These are phyloP conservation scores for Caenorhabditis macrosperma DNA, from an alignment of 2,888 invertebrate genomes.

Conservation along the genomic window DNA sequence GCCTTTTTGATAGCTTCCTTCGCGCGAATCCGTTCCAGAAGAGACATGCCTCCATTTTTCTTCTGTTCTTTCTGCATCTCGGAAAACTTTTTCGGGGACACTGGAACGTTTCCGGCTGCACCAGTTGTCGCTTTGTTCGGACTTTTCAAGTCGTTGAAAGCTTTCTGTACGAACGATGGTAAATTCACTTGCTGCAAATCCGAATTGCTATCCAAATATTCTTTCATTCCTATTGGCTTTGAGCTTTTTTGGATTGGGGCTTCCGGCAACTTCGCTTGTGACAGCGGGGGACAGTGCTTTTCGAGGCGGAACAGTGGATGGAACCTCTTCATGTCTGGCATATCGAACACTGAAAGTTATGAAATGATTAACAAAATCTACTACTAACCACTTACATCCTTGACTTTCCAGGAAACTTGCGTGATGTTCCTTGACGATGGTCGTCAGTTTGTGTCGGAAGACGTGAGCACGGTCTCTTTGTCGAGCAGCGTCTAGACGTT, in stretches of 20 bases:
- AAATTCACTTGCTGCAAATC: constrained; percentile 22
- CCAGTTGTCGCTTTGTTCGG: constrained; percentile 41
- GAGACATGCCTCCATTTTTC: constrained; percentile 37
- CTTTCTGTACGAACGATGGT: constrained; percentile 33
- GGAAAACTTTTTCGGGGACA: constrained; percentile 57
- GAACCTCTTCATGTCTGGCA: constrained; percentile 13
- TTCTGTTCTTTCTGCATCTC: constrained; percentile 53
- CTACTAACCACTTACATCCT: constrained; percentile 47
- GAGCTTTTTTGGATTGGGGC: constrained; percentile 21
- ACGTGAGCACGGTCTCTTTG: constrained; percentile 48
- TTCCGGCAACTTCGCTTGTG: constrained; percentile 27
- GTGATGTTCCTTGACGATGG: constrained; percentile 35
- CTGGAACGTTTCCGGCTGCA: constrained; percentile 33
- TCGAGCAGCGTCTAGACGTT: constrained; percentile 51
- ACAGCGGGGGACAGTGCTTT: constrained; percentile 38
- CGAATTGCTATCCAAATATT: constrained; percentile 31
- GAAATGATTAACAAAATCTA: background rate
- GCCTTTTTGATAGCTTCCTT: constrained; percentile 55
- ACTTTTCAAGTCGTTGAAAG: constrained; percentile 39
- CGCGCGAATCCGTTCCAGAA: constrained; percentile 57
- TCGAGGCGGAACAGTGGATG: constrained; percentile 46
- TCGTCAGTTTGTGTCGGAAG: constrained; percentile 37
- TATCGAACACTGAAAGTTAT: constrained; percentile 14
- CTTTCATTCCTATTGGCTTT: constrained; percentile 49
- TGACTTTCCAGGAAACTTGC: constrained; percentile 31